Percentiles rank a stretch among this genome's conserved stretches.
phyloP scores from a whole-genome alignment of 2,113 vertebrate genomes.

The Cyphomyrus discorhynchus region DNA sequence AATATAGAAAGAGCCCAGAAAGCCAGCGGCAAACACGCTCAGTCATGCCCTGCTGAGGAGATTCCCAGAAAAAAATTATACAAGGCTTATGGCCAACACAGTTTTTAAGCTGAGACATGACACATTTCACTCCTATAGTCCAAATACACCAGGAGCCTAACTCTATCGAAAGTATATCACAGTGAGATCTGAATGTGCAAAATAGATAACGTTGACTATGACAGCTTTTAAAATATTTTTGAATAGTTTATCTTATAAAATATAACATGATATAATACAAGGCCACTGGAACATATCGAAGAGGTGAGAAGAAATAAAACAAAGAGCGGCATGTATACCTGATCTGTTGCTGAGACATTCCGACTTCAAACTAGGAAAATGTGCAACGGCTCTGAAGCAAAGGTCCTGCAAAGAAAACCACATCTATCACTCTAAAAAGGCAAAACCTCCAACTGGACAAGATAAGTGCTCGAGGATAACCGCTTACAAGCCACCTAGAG shows the following conservation, averaged over 20 bases:
- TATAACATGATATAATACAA: neutral
- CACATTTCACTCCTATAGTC: neutral
- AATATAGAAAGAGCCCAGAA: neutral
- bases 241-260: neutral
- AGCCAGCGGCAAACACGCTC: neutral
- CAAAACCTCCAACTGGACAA: neutral
- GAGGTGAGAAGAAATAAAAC: neutral
- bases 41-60: neutral
- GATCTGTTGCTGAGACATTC: conserved; percentile 69
- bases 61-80: neutral
- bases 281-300: neutral
- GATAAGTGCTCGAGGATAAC: neutral
- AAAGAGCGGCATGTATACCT: conserved; percentile 45
- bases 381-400: neutral
- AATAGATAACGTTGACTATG: neutral
- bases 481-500: too few species aligned
- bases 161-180: neutral
- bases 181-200: neutral
- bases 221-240: neutral
- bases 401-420: neutral
- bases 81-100: neutral
- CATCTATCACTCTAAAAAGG: neutral
- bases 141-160: neutral
- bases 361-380: conserved; percentile 27
- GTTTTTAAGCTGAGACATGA: neutral